phyloP scores from a whole-genome alignment of 1,140 invertebrate species.

The Drosophila kanapiae region DNA sequence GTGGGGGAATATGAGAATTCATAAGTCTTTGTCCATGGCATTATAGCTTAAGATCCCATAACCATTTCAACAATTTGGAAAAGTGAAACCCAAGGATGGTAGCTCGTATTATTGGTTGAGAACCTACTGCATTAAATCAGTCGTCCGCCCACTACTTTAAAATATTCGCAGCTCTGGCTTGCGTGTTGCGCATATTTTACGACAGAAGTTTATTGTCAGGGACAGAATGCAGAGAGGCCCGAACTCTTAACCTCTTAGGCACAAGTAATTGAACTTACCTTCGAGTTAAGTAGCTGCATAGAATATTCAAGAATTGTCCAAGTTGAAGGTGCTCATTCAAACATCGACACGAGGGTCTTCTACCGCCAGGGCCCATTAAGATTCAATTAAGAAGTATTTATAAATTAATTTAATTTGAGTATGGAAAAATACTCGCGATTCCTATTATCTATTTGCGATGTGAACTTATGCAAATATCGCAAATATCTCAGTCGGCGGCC shows the following conservation, averaged over 20 bases:
- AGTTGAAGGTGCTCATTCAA: constrained; percentile 57
- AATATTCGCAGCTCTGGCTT: constrained; percentile 25
- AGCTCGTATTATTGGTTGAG: constrained; percentile 13
- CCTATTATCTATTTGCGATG: constrained; percentile 58
- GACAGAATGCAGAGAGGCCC: constrained; percentile 17
- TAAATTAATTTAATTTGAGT: constrained; percentile 65
- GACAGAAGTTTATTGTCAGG: constrained; percentile 45
- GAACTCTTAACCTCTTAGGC: constrained; percentile 42
- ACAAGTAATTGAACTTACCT: constrained; percentile 70
- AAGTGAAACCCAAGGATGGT: constrained; percentile 52
- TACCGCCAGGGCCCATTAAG: constrained; percentile 45
- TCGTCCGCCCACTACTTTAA: constrained; percentile 3
- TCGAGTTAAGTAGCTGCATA: constrained; percentile 53
- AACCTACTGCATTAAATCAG: constrained; percentile 24
- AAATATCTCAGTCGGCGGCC: constrained; percentile 42
- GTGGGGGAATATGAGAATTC: constrained; percentile 7
- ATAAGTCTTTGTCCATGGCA: constrained; percentile 3
- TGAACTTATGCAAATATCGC: constrained; percentile 76
- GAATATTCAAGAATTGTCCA: constrained; percentile 32
- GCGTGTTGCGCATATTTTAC: constrained; percentile 73
- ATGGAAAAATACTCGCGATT: constrained; percentile 42
- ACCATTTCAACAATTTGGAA: constrained; percentile 21
- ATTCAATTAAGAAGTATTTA: constrained; percentile 79
- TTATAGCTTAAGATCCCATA: neutral
- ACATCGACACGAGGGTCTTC: constrained; percentile 43